Evolutionary conservation across 2,113 vertebrate genomes (phyloP).

Genomic region (Callaeas wilsoni): DNA sequence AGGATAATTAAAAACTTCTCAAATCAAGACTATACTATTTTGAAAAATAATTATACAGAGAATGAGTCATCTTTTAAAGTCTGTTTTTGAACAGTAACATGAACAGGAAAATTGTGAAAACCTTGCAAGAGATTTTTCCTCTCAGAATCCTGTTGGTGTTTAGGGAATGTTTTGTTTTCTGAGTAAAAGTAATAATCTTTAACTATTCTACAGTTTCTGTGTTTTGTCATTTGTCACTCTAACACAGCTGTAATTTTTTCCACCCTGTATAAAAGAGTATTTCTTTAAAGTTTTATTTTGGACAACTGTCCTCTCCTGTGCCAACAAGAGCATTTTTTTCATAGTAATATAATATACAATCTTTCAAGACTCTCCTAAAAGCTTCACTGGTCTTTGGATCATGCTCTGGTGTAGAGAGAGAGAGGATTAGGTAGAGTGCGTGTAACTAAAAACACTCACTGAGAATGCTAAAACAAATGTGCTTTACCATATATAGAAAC

Average conservation of each 20-base stretch:
- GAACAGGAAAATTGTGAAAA: neutral
- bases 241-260: neutral
- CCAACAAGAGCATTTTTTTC: neutral
- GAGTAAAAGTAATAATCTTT: neutral
- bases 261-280: neutral
- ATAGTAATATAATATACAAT: neutral
- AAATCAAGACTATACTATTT: neutral
- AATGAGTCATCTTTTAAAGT: neutral
- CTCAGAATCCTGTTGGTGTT: neutral
- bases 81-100: neutral
- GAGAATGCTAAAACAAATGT: neutral
- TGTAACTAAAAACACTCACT: neutral
- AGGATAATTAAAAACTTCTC: neutral
- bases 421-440: neutral
- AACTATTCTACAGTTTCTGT: neutral
- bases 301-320: neutral
- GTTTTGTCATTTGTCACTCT: neutral
- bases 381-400: neutral
- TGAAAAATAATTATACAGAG: neutral
- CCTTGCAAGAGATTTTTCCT: neutral
- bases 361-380: neutral
- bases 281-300: neutral
- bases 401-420: neutral
- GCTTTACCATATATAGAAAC: neutral
- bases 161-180: neutral